Evolutionary conservation across 2,888 invertebrate species (phyloP).

Genomic region (Tiphia femorata): DNA sequence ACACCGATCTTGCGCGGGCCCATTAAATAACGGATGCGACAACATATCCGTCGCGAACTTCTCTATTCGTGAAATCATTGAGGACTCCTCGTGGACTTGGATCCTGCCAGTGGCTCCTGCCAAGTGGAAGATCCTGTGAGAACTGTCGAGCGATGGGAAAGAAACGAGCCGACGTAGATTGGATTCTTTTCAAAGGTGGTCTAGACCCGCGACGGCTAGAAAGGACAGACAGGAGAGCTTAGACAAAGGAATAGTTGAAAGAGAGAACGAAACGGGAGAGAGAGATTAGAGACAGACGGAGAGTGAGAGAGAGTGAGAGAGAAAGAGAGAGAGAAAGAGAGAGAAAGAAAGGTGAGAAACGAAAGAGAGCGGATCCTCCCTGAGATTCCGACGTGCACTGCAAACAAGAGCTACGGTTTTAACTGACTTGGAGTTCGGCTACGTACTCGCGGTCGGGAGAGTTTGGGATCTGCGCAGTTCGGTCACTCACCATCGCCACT

Average conservation of each 20-base stretch:
- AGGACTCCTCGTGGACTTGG: too few relatives aligned
- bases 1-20: too few relatives aligned
- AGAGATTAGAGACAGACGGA: neutral
- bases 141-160: neutral
- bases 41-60: too few relatives aligned
- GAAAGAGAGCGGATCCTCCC: conserved; percentile 39
- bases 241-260: neutral
- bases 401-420: conserved; percentile 51
- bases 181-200: neutral
- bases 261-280: neutral
- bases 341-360: conserved; percentile 25
- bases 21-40: too few relatives aligned
- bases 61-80: too few relatives aligned
- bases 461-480: conserved; percentile 56
- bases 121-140: too few relatives aligned
- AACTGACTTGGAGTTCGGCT: conserved; percentile 49
- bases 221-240: neutral
- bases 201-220: neutral
- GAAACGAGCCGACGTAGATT: neutral
- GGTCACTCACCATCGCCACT: conserved; percentile 30
- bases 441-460: conserved; percentile 51
- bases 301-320: conserved; percentile 11
- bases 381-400: conserved; percentile 48
- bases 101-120: too few relatives aligned
- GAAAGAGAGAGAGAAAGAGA: conserved; percentile 34